phyloP scores from a whole-genome alignment of 2,113 vertebrate genomes.

The Furnarius figulus region DNA sequence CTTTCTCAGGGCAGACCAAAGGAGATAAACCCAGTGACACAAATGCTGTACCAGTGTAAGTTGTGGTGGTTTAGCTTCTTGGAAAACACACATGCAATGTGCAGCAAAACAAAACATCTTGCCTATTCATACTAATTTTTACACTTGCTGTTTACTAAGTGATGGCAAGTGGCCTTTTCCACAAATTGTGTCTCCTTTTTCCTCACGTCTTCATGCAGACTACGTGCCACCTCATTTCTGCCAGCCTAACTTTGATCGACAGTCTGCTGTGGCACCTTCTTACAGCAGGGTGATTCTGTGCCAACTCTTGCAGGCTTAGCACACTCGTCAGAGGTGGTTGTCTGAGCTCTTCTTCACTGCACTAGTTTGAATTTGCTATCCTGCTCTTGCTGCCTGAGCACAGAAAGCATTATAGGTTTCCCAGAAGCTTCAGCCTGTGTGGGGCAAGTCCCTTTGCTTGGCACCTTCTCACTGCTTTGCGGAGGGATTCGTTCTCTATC shows the following conservation, averaged over 20 bases:
- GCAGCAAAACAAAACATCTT: not conserved
- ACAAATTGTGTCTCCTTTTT: not conserved
- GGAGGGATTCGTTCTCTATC: not conserved
- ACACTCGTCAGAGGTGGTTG: not conserved
- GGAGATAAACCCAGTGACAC: not conserved
- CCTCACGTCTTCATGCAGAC: not conserved
- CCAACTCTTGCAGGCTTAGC: not conserved
- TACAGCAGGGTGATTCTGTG: not conserved
- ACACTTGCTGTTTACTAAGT: not conserved
- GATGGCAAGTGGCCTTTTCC: not conserved
- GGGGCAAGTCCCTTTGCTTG: not conserved
- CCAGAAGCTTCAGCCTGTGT: not conserved
- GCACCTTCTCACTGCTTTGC: not conserved
- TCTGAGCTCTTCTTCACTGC: not conserved
- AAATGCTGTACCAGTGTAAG: not conserved
- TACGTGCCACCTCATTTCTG: not conserved
- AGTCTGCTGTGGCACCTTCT: not conserved
- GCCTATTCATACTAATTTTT: not conserved
- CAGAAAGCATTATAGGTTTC: rapidly evolving
- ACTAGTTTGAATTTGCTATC: not conserved
- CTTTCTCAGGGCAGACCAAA: not conserved
- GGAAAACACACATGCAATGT: rapidly evolving
- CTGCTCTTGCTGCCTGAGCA: not conserved
- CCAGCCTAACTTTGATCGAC: not conserved
- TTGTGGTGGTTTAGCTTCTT: not conserved